These are phyloP conservation scores for Ivindomyrus marchei DNA, from an alignment of 2,113 vertebrate species.

Conservation along the genomic window DNA sequence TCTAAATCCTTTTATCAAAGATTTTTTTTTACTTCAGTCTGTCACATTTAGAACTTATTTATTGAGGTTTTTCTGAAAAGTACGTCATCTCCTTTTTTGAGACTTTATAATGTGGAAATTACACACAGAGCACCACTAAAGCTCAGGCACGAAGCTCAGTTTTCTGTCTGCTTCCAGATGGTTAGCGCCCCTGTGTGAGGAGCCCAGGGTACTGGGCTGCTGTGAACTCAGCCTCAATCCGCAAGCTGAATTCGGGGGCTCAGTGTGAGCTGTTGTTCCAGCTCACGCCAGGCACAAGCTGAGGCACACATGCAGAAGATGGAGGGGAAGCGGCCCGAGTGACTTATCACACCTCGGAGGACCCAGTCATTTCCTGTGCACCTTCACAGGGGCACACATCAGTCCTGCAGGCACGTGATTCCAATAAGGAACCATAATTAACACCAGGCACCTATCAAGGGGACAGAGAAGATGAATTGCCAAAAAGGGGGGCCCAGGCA, in stretches of 20 bases:
- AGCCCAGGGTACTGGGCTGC: not conserved
- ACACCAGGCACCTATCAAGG: slow-evolving; percentile 45
- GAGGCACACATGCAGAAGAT: slow-evolving; percentile 57
- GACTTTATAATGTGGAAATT: not conserved
- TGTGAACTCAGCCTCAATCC: not conserved
- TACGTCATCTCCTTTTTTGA: not conserved
- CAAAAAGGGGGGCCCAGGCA: slow-evolving; percentile 29
- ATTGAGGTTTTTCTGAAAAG: not conserved
- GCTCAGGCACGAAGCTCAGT: not conserved
- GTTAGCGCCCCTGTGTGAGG: not conserved
- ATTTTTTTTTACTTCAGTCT: not conserved
- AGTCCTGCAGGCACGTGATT: slow-evolving; percentile 61
- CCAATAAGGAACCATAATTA: slow-evolving; percentile 71
- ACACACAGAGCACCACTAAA: not conserved
- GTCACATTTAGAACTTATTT: not conserved
- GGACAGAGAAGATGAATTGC: slow-evolving; percentile 8
- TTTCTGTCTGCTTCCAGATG: not conserved
- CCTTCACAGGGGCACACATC: slow-evolving; percentile 63
- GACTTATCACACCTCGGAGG: slow-evolving; percentile 53
- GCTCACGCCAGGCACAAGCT: slow-evolving; percentile 56
- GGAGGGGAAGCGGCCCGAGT: slow-evolving; percentile 57
- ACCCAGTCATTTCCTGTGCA: slow-evolving; percentile 68
- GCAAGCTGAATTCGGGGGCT: not conserved
- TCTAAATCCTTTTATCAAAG: not conserved
- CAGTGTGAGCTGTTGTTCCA: not conserved